Evolutionary conservation across 1,140 invertebrate genomes (phyloP), one percentile per base, ranked within the genome.

Genomic region (Pteromalus puparum): DNA sequence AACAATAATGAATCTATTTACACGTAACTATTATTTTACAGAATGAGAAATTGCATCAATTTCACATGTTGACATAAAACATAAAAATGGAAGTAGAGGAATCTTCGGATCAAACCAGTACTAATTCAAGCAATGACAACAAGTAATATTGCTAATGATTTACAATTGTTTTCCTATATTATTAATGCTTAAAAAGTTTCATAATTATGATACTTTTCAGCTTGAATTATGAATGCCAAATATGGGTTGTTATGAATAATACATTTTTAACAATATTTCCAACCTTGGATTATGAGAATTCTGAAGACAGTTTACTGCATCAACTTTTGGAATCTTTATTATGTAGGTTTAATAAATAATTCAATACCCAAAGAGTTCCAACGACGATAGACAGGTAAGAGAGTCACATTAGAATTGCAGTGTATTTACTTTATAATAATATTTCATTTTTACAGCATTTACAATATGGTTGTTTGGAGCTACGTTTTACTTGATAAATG

Each of bases 391-490:
- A 78, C 86, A 68, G 90, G 90, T 90, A 86, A 74, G 67, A 46
- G 80, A 30, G 2, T n/a, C 67, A 7, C 26, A 83, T 30, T 21
- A 34, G 26, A 72, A 26, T 48, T 77, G 18, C 38, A 38, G 26
- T 42, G 12, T 48, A 84, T 53, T 79, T 67, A 28, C 21, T 84
- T 38, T 84, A 5, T 4, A 67, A 85, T 74, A n/a, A 82, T 72
- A 87, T 53, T 70, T 73, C 75, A 72, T 74, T 79, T 85, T 88
- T 88, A 21, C 28, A 90, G 90, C 88, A 42, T 92, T 91, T 76
- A 90, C 90, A n/a, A 91, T 87, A 3, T 93, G 92, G 92, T 79
- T 93, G 6, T 93, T 92, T 86, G 91, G 91, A 12, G 87, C 88
- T 70, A 88, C 92, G 85, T 92, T 93, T 82, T 87, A 92, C 70